These are phyloP conservation scores for Tetranychus piercei DNA, from an alignment of 2,888 invertebrate species.

Conservation along the genomic window DNA sequence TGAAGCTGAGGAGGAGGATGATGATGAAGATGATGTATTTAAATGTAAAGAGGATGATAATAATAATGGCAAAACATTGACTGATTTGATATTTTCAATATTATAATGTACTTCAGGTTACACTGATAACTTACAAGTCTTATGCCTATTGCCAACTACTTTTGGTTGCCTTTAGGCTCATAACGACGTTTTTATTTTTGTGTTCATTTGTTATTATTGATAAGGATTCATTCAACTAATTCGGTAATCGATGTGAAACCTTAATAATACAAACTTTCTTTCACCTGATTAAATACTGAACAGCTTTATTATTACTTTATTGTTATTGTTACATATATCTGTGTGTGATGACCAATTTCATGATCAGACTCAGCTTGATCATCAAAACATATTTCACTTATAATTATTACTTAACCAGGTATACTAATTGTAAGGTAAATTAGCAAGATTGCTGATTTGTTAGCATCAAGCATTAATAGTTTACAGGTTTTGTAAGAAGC, in stretches of 20 bases:
- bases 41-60: background rate
- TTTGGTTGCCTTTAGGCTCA: background rate
- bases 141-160: background rate
- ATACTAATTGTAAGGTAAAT: too few species aligned
- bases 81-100: background rate
- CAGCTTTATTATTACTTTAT: background rate
- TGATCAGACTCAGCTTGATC: too few species aligned
- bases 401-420: too few species aligned
- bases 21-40: background rate
- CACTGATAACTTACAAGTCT: background rate
- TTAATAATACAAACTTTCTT: background rate
- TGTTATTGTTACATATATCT: background rate
- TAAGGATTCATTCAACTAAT: background rate
- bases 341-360: background rate
- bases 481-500: too few species aligned
- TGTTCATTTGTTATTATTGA: background rate
- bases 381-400: too few species aligned
- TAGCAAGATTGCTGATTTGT: too few species aligned
- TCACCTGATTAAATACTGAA: slow-evolving; percentile 1
- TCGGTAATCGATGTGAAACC: slow-evolving; percentile 1
- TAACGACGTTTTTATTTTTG: background rate
- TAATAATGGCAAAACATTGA: background rate
- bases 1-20: background rate
- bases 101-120: background rate
- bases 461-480: too few species aligned